Conservation (phyloP, 2,113 vertebrate species). For the Oncorhynchus masou region DNA sequence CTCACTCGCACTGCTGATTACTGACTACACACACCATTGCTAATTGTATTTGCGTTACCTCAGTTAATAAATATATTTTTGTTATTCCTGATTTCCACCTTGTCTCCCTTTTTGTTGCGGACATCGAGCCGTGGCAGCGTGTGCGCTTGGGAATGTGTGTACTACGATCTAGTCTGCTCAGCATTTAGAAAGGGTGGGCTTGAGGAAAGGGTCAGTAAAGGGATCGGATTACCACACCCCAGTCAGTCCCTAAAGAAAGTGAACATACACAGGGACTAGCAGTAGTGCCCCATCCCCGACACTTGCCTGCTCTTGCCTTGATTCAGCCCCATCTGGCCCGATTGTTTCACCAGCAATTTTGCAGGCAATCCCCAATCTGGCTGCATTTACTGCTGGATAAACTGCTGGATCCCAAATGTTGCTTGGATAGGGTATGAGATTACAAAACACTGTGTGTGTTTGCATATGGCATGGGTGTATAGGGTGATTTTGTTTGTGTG, state of each 20-base stretch:
- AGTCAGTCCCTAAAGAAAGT: slow-evolving; percentile 1
- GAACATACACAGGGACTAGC: neutral
- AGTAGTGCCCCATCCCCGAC: neutral
- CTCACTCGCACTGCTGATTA: no score
- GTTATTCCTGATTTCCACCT: no score
- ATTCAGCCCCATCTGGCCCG: slow-evolving; percentile 24
- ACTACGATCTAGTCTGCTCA: no score
- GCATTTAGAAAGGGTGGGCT: neutral
- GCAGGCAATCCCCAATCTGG: slow-evolving; percentile 45
- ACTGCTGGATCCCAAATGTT: neutral
- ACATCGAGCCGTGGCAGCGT: neutral
- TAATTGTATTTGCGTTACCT: no score
- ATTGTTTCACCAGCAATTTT: slow-evolving; percentile 61
- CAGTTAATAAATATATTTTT: no score
- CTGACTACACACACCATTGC: no score
- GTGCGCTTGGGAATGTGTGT: no score
- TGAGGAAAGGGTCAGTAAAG: neutral
- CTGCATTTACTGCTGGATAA: slow-evolving; percentile 9
- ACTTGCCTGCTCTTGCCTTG: slow-evolving; percentile 4
- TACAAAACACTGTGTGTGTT: slow-evolving; percentile 10
- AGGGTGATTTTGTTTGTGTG: slow-evolving; percentile 9
- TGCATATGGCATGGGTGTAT: neutral
- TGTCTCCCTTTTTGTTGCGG: no score
- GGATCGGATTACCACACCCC: slow-evolving; percentile 15
- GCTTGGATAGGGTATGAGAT: slow-evolving; percentile 25